A percentile compares a stretch with the other conserved stretches of the same genome.
Conservation (phyloP, 2,113 vertebrate species). For the Oceanodroma tethys region DNA sequence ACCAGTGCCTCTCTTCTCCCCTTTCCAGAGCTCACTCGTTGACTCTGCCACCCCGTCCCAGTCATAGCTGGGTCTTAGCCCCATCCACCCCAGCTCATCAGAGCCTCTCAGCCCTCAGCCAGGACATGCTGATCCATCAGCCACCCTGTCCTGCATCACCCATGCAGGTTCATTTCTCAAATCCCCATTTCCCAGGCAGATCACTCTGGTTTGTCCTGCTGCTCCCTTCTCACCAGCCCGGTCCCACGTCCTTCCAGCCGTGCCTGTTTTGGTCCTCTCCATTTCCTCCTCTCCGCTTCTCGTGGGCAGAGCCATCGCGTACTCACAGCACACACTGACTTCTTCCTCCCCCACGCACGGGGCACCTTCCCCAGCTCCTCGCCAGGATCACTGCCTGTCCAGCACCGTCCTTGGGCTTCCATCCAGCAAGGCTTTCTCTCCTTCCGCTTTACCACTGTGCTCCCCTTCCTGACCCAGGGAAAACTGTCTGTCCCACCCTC, state of each 20-base stretch:
- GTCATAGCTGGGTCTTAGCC: not conserved
- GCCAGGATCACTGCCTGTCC: not conserved
- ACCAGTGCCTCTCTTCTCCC: not conserved
- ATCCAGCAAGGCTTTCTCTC: not conserved
- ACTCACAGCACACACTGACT: not conserved
- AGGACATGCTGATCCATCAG: not conserved
- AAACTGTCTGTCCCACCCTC: not conserved
- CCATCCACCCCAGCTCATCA: not conserved
- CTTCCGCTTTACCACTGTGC: not conserved
- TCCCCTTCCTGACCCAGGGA: not conserved
- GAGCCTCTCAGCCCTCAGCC: not conserved
- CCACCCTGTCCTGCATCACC: not conserved
- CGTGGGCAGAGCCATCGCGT: fast-evolving
- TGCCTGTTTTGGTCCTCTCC: not conserved
- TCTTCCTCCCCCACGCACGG: fast-evolving
- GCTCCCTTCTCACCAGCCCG: not conserved
- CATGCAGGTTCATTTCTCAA: not conserved
- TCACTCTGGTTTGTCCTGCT: not conserved
- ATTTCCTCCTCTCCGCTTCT: not conserved
- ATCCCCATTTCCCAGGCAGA: not conserved
- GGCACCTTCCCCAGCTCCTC: not conserved
- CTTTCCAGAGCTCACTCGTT: not conserved
- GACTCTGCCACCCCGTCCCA: not conserved
- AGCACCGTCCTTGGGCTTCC: not conserved
- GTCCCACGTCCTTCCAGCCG: fast-evolving